Percentiles rank a stretch among this genome's conserved stretches.
Evolutionary conservation across 2,888 invertebrate species (phyloP).

Genomic region (Portevinia maculata): DNA sequence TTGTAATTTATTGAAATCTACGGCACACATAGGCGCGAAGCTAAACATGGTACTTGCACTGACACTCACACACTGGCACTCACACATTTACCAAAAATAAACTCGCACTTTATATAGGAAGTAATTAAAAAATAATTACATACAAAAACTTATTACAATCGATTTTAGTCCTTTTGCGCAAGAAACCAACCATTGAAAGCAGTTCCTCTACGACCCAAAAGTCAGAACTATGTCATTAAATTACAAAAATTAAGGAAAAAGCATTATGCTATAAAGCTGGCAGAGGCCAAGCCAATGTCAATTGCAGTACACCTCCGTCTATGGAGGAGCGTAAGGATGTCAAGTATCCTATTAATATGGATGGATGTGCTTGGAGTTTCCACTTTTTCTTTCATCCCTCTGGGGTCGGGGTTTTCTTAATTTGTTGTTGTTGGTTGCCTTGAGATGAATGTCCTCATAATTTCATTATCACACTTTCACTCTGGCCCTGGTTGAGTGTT

Average conservation of each 20-base stretch:
- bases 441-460: conserved; percentile 61
- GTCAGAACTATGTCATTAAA: conserved; percentile 38
- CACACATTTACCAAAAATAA: background rate
- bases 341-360: conserved; percentile 69
- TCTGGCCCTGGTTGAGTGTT: conserved; percentile 55
- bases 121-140: conserved; percentile 63
- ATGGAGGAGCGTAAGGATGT: conserved; percentile 60
- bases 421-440: conserved; percentile 15
- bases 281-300: conserved; percentile 67
- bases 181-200: background rate
- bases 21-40: conserved; percentile 4
- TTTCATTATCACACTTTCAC: conserved; percentile 70
- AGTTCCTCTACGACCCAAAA: conserved; percentile 4
- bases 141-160: conserved; percentile 39
- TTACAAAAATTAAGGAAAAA: conserved; percentile 21
- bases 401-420: conserved; percentile 21
- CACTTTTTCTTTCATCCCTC: background rate
- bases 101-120: background rate
- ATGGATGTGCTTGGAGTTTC: conserved; percentile 56
- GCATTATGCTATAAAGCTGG: conserved; percentile 12
- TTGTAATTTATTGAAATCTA: conserved; percentile 67
- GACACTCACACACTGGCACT: background rate
- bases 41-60: conserved; percentile 4
- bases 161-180: conserved; percentile 24
- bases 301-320: conserved; percentile 42